Conservation (phyloP, 2,888 invertebrate species). For the Arrhopalites spinosus region DNA sequence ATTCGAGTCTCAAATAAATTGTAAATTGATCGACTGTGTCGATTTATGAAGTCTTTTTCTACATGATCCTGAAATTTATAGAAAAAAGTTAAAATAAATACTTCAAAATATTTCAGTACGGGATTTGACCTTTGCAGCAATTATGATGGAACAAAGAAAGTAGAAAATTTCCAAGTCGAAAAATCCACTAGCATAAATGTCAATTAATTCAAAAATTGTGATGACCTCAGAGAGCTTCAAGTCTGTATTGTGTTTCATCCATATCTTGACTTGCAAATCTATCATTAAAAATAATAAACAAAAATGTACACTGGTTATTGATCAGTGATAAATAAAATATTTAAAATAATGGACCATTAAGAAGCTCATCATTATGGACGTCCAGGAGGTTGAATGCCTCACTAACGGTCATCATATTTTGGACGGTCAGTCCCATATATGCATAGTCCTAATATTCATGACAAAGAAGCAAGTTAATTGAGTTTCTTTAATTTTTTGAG, state of each 20-base stretch:
- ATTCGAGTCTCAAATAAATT: constrained; percentile 22
- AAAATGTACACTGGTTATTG: not conserved
- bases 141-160: constrained; percentile 17
- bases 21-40: constrained; percentile 26
- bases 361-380: constrained; percentile 14
- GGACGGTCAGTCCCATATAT: constrained; percentile 21
- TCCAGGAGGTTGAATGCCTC: constrained; percentile 27
- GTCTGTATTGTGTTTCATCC: constrained; percentile 29
- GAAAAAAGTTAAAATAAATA: not conserved
- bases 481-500: too few species aligned
- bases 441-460: too few species aligned
- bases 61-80: constrained; percentile 2
- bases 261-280: constrained; percentile 26
- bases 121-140: constrained; percentile 16
- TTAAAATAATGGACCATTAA: constrained; percentile 11
- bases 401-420: constrained; percentile 25
- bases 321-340: not conserved
- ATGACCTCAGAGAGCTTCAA: not conserved
- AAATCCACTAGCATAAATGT: constrained; percentile 21
- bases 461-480: too few species aligned
- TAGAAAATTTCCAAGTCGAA: constrained; percentile 33
- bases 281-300: not conserved
- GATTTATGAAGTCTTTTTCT: constrained; percentile 32
- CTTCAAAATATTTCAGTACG: too few species aligned
- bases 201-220: constrained; percentile 23